Percentiles rank a stretch among this genome's conserved stretches.
Evolutionary conservation across 2,888 invertebrate species (phyloP).

Genomic region (Mythimna loreyi): DNA sequence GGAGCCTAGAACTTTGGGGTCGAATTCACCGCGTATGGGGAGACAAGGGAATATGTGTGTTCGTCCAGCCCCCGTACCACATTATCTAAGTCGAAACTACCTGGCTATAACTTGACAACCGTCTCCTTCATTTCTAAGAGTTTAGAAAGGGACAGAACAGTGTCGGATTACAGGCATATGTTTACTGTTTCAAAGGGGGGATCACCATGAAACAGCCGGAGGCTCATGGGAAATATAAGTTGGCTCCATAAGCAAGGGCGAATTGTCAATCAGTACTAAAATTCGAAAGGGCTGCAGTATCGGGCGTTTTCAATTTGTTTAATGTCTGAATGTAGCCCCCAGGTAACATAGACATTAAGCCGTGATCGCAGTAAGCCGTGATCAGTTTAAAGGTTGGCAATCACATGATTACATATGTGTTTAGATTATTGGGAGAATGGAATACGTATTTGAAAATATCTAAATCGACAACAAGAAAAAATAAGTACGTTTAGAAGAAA

Average conservation of each 20-base stretch:
- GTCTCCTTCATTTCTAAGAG: conserved; percentile 67
- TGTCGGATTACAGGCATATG: conserved; percentile 73
- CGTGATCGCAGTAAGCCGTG: conserved; percentile 51
- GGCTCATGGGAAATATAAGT: conserved; percentile 87
- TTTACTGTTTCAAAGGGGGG: conserved; percentile 77
- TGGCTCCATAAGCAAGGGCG: conserved; percentile 80
- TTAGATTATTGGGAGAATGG: conserved; percentile 12
- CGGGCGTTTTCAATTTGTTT: conserved; percentile 82
- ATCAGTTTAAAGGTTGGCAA: conserved; percentile 39
- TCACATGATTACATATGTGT: conserved; percentile 48
- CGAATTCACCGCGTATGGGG: conserved; percentile 82
- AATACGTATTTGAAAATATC: not conserved
- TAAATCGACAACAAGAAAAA: not conserved
- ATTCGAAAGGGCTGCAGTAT: conserved; percentile 77
- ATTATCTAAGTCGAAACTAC: conserved; percentile 66
- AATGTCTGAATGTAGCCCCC: conserved; percentile 69
- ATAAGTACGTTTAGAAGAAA: not conserved
- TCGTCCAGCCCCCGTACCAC: conserved; percentile 75
- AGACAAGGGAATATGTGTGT: conserved; percentile 85
- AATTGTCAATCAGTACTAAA: conserved; percentile 86
- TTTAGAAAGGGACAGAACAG: conserved; percentile 69
- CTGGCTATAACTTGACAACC: conserved; percentile 65
- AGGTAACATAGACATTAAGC: too few species aligned
- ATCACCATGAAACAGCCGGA: conserved; percentile 77
- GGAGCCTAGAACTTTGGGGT: conserved; percentile 89